Evolutionary conservation across 92 coral and sea anemone species (phyloP).

Genomic region (Pocillopora meandrina): DNA sequence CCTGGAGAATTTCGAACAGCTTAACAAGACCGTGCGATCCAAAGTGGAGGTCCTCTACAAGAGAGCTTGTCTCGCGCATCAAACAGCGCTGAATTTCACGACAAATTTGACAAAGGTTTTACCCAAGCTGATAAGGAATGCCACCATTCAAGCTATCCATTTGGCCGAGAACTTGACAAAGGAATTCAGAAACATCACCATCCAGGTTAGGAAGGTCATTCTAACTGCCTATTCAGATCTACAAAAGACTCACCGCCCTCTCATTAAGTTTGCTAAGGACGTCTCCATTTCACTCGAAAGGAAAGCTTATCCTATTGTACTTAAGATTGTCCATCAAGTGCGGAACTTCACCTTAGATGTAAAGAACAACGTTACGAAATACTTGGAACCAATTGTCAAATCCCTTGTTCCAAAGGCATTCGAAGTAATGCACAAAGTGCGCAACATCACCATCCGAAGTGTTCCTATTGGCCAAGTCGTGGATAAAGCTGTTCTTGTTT

Average conservation of each 20-base stretch:
- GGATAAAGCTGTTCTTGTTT: slow-evolving; percentile 57
- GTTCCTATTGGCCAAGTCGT: slow-evolving; percentile 66
- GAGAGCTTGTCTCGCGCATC: slow-evolving; percentile 36
- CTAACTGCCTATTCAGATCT: slow-evolving; percentile 44
- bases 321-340: slow-evolving; percentile 55
- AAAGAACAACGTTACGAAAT: slow-evolving; percentile 45
- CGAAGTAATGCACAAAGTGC: slow-evolving; percentile 59
- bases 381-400: slow-evolving; percentile 62
- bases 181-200: slow-evolving; percentile 52
- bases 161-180: slow-evolving; percentile 64
- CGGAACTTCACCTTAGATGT: slow-evolving; percentile 38
- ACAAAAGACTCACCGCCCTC: slow-evolving; percentile 61
- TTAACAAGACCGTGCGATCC: slow-evolving; percentile 49
- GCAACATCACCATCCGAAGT: slow-evolving; percentile 68
- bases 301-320: slow-evolving; percentile 58
- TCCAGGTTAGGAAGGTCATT: slow-evolving; percentile 41
- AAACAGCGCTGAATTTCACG: slow-evolving; percentile 41
- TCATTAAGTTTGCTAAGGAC: slow-evolving; percentile 57
- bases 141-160: slow-evolving; percentile 75
- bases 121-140: slow-evolving; percentile 71
- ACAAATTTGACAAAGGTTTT: slow-evolving; percentile 57
- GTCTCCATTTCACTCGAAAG: slow-evolving; percentile 61
- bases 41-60: slow-evolving; percentile 36
- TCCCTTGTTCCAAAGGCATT: slow-evolving; percentile 69
- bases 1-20: slow-evolving; percentile 34